Base-by-base conservation (phyloP, 30 jellyfish, hydroid and myxozoan species). In the Pseudorhiza aurosa region DNA sequence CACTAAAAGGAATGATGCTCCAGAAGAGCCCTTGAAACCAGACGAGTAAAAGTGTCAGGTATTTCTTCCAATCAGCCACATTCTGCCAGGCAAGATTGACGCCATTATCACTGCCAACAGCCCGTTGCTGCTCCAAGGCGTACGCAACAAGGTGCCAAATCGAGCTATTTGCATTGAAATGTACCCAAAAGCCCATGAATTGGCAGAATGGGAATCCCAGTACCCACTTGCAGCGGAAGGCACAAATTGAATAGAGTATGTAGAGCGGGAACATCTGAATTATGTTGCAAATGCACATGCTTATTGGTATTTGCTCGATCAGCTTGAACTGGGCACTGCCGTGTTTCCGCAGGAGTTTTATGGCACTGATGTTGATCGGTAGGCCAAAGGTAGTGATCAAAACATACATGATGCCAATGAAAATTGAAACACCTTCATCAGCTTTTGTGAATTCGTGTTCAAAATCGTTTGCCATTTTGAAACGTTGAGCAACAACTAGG, bases 1-100 rank as follows among this genome's bases (percentile, higher is more conserved):
- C 87, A 28, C 57, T 29, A 35, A 83, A 51, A 2, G 95, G 95
- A 12, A 55, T 46, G 4, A 39, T 25, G 24, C 85, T 49, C 95
- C 95, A 83, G 65, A 83, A 26, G 18, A 83, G 29, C 11, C 95
- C 95, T 18, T 83, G 71, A 49, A 59, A 2, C 95, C 87, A 69
- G 2, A 40, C 44, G 1, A 59, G 45, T 17, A 43, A 32, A 19
- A 68, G 58, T 11, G 27, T 30, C 22, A 43, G n/a, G 18, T 11
- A 11, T 75, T 43, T 58, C 31, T 71, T 72, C 87, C 84, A 56
- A 30, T 6, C 40, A 18, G 82, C 49, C 44, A 33, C 26, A 43
- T 59, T 33, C 6, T 72, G 24, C 57, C 36, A 4, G 8, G 70
- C 69, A 8, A 21, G 69, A n/a, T 45, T 44, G 0, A 51, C 40